Evolutionary conservation across 2,113 vertebrate species (phyloP).

Genomic region (Gavialis gangeticus): DNA sequence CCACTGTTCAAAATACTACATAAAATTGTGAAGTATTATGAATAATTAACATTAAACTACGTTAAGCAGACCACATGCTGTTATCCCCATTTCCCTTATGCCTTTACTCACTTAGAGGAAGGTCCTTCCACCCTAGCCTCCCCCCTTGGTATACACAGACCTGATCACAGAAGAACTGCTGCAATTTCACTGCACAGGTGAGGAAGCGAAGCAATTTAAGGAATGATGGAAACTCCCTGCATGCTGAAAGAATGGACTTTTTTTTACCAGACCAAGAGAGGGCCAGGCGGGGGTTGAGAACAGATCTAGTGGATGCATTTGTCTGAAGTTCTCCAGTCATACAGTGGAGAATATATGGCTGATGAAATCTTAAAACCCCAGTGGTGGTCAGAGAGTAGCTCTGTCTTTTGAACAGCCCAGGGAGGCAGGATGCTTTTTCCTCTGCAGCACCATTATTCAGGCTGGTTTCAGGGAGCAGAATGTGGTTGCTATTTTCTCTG

Average conservation of each 20-base stretch:
- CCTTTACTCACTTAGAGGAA: background rate
- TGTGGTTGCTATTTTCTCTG: background rate
- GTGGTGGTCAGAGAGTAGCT: no score
- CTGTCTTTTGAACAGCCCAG: background rate
- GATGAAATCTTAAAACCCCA: background rate
- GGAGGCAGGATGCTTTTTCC: background rate
- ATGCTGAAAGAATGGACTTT: background rate
- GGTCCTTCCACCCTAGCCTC: background rate
- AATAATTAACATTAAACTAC: constrained; percentile 59
- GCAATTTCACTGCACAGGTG: background rate
- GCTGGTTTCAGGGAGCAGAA: background rate
- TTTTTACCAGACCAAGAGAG: background rate
- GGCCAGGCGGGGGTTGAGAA: background rate
- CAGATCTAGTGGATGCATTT: background rate
- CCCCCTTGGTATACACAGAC: background rate
- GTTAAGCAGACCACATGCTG: constrained; percentile 28
- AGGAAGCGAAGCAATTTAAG: background rate
- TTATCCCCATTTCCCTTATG: background rate
- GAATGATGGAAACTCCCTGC: background rate
- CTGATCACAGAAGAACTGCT: background rate
- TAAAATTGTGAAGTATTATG: constrained; percentile 24
- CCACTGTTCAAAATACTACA: constrained; percentile 1
- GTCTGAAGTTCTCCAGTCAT: background rate
- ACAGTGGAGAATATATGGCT: background rate
- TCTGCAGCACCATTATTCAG: background rate